phyloP scores from a whole-genome alignment of 2,888 invertebrate species.

The Diarsia mendica region DNA sequence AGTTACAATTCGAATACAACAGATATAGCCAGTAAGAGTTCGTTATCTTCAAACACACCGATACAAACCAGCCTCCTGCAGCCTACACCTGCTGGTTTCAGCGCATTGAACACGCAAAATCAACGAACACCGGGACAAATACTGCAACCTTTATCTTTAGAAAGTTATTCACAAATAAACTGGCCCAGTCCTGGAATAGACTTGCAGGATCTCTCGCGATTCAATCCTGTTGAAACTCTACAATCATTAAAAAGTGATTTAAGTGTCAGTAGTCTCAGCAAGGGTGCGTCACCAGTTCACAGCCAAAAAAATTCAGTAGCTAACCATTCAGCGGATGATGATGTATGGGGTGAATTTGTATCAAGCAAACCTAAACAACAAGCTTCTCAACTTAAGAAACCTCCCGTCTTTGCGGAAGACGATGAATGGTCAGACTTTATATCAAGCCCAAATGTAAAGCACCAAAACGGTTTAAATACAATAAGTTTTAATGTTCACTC shows the following conservation, averaged over 20 bases:
- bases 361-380: slow-evolving; percentile 85
- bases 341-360: slow-evolving; percentile 92
- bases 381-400: slow-evolving; percentile 74
- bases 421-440: slow-evolving; percentile 89
- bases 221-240: slow-evolving; percentile 87
- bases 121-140: slow-evolving; percentile 84
- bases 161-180: slow-evolving; percentile 90
- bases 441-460: slow-evolving; percentile 84
- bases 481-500: slow-evolving; percentile 87
- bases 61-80: slow-evolving; percentile 74
- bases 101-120: slow-evolving; percentile 64
- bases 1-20: slow-evolving; percentile 62
- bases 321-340: slow-evolving; percentile 84
- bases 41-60: slow-evolving; percentile 54
- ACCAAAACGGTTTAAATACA: slow-evolving; percentile 86
- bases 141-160: slow-evolving; percentile 86
- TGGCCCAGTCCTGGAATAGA: slow-evolving; percentile 92
- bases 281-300: slow-evolving; percentile 81
- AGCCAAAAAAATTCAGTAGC: slow-evolving; percentile 69
- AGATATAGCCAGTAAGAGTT: slow-evolving; percentile 63
- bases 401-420: slow-evolving; percentile 78
- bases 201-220: slow-evolving; percentile 87
- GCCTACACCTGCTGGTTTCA: slow-evolving; percentile 72
- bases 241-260: slow-evolving; percentile 84
- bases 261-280: slow-evolving; percentile 78